Conservation (phyloP, 1,140 invertebrate species). For the Apis florea region DNA sequence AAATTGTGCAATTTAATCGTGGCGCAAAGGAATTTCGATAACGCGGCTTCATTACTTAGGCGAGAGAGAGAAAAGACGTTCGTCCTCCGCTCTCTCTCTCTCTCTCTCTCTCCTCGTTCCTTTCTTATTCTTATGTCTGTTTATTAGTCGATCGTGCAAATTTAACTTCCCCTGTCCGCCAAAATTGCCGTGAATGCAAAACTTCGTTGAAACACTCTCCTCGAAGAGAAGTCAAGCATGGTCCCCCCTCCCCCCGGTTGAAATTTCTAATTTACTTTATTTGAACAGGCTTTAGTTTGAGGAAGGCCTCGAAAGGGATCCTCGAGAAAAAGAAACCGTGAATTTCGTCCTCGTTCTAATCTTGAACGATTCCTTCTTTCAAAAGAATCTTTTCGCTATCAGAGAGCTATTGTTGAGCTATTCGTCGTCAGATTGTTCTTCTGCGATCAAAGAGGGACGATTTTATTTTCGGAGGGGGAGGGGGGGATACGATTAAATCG, state of each 20-base stretch:
- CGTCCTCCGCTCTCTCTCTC: background rate
- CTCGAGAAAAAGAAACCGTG: background rate
- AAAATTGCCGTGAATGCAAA: background rate
- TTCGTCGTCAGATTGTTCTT: no score
- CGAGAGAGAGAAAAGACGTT: constrained; percentile 12
- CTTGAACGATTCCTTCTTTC: background rate
- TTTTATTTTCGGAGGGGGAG: no score
- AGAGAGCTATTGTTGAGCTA: no score
- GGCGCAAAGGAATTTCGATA: constrained; percentile 30
- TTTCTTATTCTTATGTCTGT: background rate
- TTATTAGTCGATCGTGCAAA: constrained; percentile 6
- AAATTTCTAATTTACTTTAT: constrained; percentile 6
- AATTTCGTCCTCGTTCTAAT: background rate
- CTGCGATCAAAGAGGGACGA: no score
- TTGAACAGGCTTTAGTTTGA: background rate
- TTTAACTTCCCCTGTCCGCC: background rate
- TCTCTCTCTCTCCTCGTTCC: background rate
- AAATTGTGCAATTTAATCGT: constrained; percentile 39
- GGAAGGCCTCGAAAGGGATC: no score
- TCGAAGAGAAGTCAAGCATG: background rate
- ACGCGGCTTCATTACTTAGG: constrained; percentile 2
- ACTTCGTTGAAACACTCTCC: background rate
- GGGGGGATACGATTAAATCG: no score
- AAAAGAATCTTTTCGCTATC: no score
- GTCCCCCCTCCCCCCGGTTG: no score